Percentiles rank a stretch among this genome's conserved stretches.
Conservation (phyloP, 1,140 invertebrate genomes). For the Zaprionus camerounensis region DNA sequence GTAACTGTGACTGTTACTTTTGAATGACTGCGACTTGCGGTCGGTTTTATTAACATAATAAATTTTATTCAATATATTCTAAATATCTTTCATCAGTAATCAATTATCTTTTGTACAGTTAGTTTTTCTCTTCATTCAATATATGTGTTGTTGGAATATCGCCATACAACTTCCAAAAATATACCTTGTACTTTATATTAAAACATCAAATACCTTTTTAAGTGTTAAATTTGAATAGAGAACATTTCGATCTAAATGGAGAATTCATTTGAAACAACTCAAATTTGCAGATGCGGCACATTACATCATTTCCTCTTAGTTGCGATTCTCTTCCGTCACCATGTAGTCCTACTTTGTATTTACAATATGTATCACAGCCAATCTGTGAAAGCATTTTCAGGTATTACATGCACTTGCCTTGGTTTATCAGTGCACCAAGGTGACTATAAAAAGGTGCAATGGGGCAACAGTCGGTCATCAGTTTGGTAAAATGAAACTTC, state of each 20-base stretch:
- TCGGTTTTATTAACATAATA: background rate
- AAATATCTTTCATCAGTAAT: too few relatives aligned
- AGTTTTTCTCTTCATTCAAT: too few relatives aligned
- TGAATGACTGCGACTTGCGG: background rate
- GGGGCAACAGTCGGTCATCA: slow-evolving; percentile 20
- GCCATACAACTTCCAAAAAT: too few relatives aligned
- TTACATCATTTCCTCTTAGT: background rate
- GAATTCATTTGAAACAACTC: too few relatives aligned
- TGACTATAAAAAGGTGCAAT: slow-evolving; percentile 57
- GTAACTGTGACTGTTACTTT: slow-evolving; percentile 1
- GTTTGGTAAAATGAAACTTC: slow-evolving; percentile 59
- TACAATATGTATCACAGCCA: slow-evolving; percentile 33
- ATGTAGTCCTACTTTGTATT: background rate
- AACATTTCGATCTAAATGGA: too few relatives aligned
- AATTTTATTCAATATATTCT: background rate
- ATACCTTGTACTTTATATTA: too few relatives aligned
- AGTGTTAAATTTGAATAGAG: too few relatives aligned
- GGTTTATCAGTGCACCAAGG: slow-evolving; percentile 26
- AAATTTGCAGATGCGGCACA: background rate
- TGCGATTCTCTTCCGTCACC: background rate
- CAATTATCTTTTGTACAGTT: too few relatives aligned
- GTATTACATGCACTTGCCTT: slow-evolving; percentile 28
- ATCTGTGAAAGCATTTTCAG: slow-evolving; percentile 71
- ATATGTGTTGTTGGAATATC: too few relatives aligned
- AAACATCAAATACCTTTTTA: too few relatives aligned